Conservation (phyloP, 2,888 invertebrate genomes). For the Scaptomyza parva region DNA sequence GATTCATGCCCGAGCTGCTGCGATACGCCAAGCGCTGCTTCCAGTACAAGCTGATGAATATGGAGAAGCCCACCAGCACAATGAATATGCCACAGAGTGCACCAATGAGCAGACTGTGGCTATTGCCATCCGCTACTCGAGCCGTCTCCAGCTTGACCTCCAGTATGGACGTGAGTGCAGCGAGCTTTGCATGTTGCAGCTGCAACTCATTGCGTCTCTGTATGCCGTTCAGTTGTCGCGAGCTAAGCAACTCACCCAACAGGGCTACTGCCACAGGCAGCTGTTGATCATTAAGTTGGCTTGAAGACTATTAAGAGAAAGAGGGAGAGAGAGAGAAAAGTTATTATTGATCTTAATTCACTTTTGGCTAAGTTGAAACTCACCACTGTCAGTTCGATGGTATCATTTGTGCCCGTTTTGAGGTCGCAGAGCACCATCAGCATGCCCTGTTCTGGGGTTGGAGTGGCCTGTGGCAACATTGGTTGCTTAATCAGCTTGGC, state of each 20-base stretch:
- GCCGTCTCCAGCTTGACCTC: conserved; percentile 92
- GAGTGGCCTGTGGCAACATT: conserved; percentile 50
- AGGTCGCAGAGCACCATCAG: conserved; percentile 94
- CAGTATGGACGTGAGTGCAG: conserved; percentile 89
- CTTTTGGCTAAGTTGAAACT: conserved; percentile 79
- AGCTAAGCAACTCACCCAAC: conserved; percentile 88
- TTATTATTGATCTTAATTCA: not conserved
- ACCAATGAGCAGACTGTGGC: conserved; percentile 84
- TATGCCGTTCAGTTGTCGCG: conserved; percentile 84
- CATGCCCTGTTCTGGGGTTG: conserved; percentile 85
- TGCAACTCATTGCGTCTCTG: conserved; percentile 84
- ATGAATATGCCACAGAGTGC: conserved; percentile 85
- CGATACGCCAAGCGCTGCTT: conserved; percentile 86
- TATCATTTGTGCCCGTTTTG: conserved; percentile 91
- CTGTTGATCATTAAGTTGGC: conserved; percentile 84
- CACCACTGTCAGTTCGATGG: conserved; percentile 94
- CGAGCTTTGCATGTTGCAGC: conserved; percentile 86
- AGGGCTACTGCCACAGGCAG: conserved; percentile 87
- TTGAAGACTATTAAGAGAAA: conserved; percentile 85
- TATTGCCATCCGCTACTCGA: conserved; percentile 85
- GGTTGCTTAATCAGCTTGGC: conserved; percentile 85
- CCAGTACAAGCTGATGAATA: conserved; percentile 86
- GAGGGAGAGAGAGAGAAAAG: not conserved
- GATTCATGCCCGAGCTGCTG: conserved; percentile 86
- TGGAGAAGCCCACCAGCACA: conserved; percentile 84